Evolutionary conservation across 2,797 vertebrate species (phyloP).

Genomic region (Sebastes reedi): DNA sequence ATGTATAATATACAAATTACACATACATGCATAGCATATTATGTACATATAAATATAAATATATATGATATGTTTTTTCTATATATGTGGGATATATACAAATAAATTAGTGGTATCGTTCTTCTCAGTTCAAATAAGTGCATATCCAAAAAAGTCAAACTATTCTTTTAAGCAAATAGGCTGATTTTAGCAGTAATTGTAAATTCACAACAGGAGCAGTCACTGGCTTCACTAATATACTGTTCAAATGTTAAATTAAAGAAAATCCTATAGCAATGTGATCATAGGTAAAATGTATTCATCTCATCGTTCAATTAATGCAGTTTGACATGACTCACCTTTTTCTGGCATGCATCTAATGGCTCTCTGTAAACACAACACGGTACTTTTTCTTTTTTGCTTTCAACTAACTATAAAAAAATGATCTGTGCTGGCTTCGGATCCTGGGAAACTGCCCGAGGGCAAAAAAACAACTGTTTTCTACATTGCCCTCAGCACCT

Average conservation of each 20-base stretch:
- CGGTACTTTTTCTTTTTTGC: slow-evolving; percentile 1
- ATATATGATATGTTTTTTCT: no score
- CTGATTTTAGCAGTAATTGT: background rate
- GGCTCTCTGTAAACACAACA: slow-evolving; percentile 14
- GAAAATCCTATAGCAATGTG: background rate
- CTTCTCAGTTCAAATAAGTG: background rate
- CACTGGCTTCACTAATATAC: background rate
- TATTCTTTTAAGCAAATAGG: background rate
- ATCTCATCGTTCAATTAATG: background rate
- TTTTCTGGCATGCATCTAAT: background rate
- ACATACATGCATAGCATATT: no score
- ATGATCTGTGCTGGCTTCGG: slow-evolving; percentile 12
- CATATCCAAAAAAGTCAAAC: background rate
- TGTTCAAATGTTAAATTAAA: background rate
- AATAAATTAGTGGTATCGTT: accelerated
- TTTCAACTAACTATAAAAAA: slow-evolving; percentile 5
- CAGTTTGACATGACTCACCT: background rate
- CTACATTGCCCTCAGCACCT: background rate
- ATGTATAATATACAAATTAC: no score
- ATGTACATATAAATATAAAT: no score
- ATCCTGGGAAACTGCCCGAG: slow-evolving; percentile 32
- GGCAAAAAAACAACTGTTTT: slow-evolving; percentile 28
- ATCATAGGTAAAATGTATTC: background rate
- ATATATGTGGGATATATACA: no score
- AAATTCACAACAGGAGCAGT: background rate